These are phyloP conservation scores for Furcula furcula DNA, from an alignment of 2,888 invertebrate species.

Conservation along the genomic window DNA sequence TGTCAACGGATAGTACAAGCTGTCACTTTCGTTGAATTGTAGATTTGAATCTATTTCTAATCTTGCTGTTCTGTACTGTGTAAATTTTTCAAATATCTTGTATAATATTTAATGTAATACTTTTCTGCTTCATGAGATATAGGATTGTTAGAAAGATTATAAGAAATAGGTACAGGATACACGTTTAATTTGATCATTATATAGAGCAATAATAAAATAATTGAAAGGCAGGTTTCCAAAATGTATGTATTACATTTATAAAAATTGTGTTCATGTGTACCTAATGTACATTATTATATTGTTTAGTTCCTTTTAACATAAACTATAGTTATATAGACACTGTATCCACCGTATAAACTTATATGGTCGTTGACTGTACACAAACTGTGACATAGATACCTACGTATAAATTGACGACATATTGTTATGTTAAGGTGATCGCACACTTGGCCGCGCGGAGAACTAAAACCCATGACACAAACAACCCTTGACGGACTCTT, in stretches of 20 bases:
- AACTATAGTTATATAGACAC: constrained; percentile 30
- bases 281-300: constrained; percentile 41
- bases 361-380: constrained; percentile 28
- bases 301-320: constrained; percentile 44
- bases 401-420: constrained; percentile 25
- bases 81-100: constrained; percentile 65
- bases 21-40: constrained; percentile 58
- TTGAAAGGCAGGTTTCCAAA: constrained; percentile 63
- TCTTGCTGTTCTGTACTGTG: constrained; percentile 64
- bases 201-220: constrained; percentile 58
- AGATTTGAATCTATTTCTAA: constrained; percentile 73
- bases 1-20: constrained; percentile 33
- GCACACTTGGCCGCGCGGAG: too few species aligned
- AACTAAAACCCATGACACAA: too few species aligned
- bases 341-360: constrained; percentile 33
- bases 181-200: constrained; percentile 52
- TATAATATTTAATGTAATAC: constrained; percentile 74
- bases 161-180: constrained; percentile 71
- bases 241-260: constrained; percentile 35
- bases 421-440: constrained; percentile 18
- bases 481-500: too few species aligned
- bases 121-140: constrained; percentile 79
- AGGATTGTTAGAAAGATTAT: constrained; percentile 70
- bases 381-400: constrained; percentile 23
- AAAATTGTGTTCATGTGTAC: constrained; percentile 53